phyloP scores from a whole-genome alignment of 2,113 vertebrate genomes.

The Chauna torquata region DNA sequence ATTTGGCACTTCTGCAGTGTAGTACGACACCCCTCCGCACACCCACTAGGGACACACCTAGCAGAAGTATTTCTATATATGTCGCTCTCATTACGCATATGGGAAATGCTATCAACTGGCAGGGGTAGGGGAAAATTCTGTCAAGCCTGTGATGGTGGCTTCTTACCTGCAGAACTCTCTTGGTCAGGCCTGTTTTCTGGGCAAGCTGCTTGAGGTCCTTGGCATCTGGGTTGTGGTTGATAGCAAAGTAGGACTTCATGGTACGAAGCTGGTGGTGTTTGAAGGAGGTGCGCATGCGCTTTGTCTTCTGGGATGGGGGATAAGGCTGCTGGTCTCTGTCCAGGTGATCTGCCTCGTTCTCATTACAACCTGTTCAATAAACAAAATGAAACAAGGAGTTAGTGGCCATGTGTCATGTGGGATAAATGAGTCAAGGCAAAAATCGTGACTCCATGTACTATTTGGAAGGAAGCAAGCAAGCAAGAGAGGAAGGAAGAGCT shows the following conservation, averaged over 20 bases:
- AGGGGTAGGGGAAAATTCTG: conserved; percentile 18
- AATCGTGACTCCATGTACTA: neutral
- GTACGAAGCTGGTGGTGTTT: conserved; percentile 99
- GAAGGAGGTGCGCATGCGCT: conserved; percentile 98
- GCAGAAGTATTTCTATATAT: neutral
- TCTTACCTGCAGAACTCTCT: conserved; percentile 99
- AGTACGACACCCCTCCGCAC: neutral
- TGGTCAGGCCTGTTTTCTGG: conserved; percentile 99
- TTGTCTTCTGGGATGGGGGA: conserved; percentile 96
- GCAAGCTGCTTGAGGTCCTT: conserved; percentile 99
- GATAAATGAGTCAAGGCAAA: neutral
- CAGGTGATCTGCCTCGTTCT: conserved; percentile 95
- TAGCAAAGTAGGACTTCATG: conserved; percentile 99
- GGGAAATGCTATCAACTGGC: conserved; percentile 44
- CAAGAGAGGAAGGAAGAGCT: neutral
- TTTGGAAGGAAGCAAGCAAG: neutral
- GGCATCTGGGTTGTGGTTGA: conserved; percentile 99
- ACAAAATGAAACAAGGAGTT: neutral
- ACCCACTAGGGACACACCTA: conserved; percentile 40
- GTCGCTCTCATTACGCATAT: neutral
- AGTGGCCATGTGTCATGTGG: neutral
- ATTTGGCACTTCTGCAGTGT: neutral
- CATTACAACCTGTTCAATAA: conserved; percentile 89
- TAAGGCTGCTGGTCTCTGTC: conserved; percentile 98
- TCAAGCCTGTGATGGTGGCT: conserved; percentile 2